Evolutionary conservation across 2,113 vertebrate species (phyloP).

Genomic region (Pedetes capensis): DNA sequence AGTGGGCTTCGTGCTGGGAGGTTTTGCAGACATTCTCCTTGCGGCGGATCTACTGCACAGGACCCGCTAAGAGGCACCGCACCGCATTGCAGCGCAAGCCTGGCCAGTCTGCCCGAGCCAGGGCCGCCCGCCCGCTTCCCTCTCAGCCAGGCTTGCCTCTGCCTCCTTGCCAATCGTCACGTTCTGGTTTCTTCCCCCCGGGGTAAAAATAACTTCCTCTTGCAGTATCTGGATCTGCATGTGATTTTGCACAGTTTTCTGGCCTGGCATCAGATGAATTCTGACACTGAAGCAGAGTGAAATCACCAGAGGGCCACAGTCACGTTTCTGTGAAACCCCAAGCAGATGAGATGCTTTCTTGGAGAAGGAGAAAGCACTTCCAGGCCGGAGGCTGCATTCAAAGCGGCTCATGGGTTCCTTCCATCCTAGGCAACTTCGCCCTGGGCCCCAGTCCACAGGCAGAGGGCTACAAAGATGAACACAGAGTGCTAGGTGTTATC

Average conservation of each 20-base stretch:
- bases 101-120: neutral
- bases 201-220: constrained; percentile 68
- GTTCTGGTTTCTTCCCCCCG: constrained; percentile 14
- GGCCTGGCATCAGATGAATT: constrained; percentile 60
- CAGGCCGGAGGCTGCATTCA: constrained; percentile 3
- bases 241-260: constrained; percentile 60
- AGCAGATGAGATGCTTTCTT: constrained; percentile 39
- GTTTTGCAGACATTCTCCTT: neutral
- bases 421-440: neutral
- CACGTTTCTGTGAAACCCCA: constrained; percentile 13
- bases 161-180: neutral
- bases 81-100: constrained; percentile 41
- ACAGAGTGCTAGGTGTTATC: rapidly evolving
- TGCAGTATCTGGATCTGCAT: constrained; percentile 58
- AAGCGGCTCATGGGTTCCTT: neutral
- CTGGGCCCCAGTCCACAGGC: neutral
- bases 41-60: neutral
- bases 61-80: neutral
- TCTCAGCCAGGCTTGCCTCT: neutral
- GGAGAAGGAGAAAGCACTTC: neutral
- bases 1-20: neutral
- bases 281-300: constrained; percentile 70
- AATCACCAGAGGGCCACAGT: constrained; percentile 15
- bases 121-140: neutral
- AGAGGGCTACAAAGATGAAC: neutral